Base-by-base conservation (phyloP, 2,797 vertebrate genomes). In the Aldrovandia affinis region DNA sequence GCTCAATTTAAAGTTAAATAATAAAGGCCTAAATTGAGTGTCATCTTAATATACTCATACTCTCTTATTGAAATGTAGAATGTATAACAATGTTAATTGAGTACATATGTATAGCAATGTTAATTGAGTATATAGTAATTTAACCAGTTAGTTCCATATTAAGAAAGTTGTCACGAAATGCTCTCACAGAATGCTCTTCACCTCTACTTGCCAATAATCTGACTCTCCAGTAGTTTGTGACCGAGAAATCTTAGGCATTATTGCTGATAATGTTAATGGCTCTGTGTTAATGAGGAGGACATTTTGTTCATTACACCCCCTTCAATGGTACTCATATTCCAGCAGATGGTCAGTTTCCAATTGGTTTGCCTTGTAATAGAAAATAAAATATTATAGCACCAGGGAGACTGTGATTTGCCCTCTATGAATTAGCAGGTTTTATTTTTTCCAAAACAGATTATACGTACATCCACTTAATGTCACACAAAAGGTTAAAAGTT, bases 371-470 rank as follows among this genome's bases (percentile, higher is more conserved):
- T 79, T 30, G 77, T 79, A 79, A n/a, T 33, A 79, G 28, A 79
- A 54, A 96, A 96, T 96, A 96, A 96, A 97, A 96, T 93, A 95
- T 95, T 95, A 96, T 93, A 89, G 92, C 89, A 91, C 94, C 93
- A 42, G 91, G 89, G 95, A 97, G 95, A 97, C 91, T 90, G 85
- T 94, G 95, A 96, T 95, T 89, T 93, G 85, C 94, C 90, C 89
- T 87, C 91, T 93, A 94, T 93, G 94, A 94, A 93, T 92, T 94
- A 94, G 92, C 91, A 93, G 90, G 91, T 94, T 65, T 22, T 92
- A 82, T 94, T 92, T 83, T 94, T 87, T 93, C 90, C 90, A 93
- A 88, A 88, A 86, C 95, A 92, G 92, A 89, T 90, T 90, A 92
- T 94, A 88, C 68, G 39, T 91, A 89, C 92, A 94, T 90, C 90